A percentile compares a stretch with the other conserved stretches of the same genome.
These are phyloP conservation scores for Drosophila mercatorum DNA, from an alignment of 2,888 invertebrate species.

Conservation along the genomic window DNA sequence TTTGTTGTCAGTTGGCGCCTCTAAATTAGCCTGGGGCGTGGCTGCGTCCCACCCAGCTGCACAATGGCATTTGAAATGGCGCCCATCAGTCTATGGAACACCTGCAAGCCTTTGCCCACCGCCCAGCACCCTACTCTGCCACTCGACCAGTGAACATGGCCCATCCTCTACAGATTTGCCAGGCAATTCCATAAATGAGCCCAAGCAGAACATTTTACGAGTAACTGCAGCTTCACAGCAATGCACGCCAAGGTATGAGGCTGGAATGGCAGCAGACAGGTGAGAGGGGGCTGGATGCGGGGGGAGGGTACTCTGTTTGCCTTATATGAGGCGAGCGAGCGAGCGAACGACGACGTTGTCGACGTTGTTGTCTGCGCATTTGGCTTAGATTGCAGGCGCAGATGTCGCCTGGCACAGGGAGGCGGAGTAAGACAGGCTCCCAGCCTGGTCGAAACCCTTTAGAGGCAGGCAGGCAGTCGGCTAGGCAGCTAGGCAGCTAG, in stretches of 20 bases:
- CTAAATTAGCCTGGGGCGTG: slow-evolving; percentile 53
- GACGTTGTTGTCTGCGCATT: slow-evolving; percentile 42
- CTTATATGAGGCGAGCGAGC: slow-evolving; percentile 60
- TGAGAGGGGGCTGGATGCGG: not conserved
- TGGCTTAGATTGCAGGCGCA: slow-evolving; percentile 64
- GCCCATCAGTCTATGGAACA: slow-evolving; percentile 75
- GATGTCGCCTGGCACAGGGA: slow-evolving; percentile 63
- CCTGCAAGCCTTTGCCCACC: slow-evolving; percentile 50
- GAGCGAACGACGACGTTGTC: slow-evolving; percentile 23
- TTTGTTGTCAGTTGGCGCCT: slow-evolving; percentile 64
- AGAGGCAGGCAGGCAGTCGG: slow-evolving; percentile 30
- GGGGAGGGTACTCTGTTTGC: slow-evolving; percentile 43
- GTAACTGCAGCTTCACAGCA: slow-evolving; percentile 59
- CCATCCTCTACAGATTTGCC: slow-evolving; percentile 46
- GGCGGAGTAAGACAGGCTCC: slow-evolving; percentile 11
- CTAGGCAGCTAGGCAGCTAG: not conserved
- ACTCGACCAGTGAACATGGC: not conserved
- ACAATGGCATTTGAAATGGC: slow-evolving; percentile 61
- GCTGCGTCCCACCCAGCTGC: slow-evolving; percentile 17
- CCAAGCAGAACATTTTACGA: slow-evolving; percentile 39
- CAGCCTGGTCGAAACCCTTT: slow-evolving; percentile 53
- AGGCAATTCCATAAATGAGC: slow-evolving; percentile 45
- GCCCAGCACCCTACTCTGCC: slow-evolving; percentile 51
- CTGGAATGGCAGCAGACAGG: slow-evolving; percentile 15
- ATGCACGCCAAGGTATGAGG: slow-evolving; percentile 11